A percentile compares a stretch with the other conserved stretches of the same genome.
Evolutionary conservation across 2,113 vertebrate species (phyloP).

Genomic region (Muntiacus reevesi): DNA sequence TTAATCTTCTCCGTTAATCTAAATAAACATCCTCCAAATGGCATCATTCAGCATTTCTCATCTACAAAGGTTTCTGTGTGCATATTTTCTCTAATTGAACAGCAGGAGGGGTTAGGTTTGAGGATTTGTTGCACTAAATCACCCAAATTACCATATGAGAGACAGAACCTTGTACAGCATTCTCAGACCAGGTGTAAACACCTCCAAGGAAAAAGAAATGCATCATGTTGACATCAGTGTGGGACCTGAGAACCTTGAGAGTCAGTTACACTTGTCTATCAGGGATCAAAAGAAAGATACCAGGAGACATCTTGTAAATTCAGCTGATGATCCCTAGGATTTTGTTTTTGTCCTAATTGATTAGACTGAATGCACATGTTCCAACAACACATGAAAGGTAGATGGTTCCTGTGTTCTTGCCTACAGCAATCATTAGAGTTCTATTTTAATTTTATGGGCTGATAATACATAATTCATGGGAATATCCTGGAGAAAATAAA

Average conservation of each 20-base stretch:
- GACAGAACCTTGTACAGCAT: accelerated
- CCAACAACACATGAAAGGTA: background rate
- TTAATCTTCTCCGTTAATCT: background rate
- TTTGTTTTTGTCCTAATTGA: background rate
- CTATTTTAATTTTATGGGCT: background rate
- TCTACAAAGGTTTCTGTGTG: background rate
- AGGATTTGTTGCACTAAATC: background rate
- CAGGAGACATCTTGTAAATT: background rate
- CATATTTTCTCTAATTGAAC: background rate
- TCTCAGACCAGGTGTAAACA: background rate
- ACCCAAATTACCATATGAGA: background rate
- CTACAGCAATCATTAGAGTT: background rate
- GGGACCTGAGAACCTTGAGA: background rate
- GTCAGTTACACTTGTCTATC: no score
- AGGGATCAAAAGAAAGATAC: background rate
- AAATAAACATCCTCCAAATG: background rate
- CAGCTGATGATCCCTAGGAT: background rate
- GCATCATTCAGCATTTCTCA: background rate
- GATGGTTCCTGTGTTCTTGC: background rate
- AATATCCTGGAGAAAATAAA: background rate
- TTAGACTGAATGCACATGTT: background rate
- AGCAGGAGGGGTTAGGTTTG: background rate
- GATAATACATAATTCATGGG: background rate
- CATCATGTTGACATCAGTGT: background rate
- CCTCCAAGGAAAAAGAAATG: background rate